Conservation (phyloP, 2,888 invertebrate species). For the Pollenia amentaria region DNA sequence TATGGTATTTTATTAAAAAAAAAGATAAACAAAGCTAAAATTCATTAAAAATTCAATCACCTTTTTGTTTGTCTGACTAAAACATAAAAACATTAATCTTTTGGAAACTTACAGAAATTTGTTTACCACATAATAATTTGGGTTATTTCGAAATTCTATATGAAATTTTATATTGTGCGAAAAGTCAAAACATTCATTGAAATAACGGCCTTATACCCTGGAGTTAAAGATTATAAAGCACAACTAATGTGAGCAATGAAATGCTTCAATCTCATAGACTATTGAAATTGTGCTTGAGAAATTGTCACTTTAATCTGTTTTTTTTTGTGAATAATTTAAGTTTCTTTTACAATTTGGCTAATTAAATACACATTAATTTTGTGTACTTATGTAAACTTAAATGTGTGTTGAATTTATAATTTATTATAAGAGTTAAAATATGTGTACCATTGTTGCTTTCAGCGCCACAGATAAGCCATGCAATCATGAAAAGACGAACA, state of each 20-base stretch:
- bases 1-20: background rate
- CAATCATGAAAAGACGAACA: too few relatives aligned
- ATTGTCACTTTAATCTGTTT: conserved; percentile 1
- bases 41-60: conserved; percentile 11
- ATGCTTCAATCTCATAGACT: conserved; percentile 2
- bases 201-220: conserved; percentile 13
- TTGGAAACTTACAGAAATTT: background rate
- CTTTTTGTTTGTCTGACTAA: background rate
- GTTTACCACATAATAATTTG: background rate
- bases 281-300: conserved; percentile 3
- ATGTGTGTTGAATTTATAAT: too few relatives aligned
- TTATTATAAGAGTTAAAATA: too few relatives aligned
- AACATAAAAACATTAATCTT: background rate
- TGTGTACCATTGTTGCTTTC: too few relatives aligned
- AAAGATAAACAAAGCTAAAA: background rate
- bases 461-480: too few relatives aligned
- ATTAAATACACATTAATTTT: background rate
- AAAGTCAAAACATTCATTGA: background rate
- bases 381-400: background rate
- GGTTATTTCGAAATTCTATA: background rate
- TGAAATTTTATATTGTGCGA: background rate
- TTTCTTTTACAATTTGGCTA: background rate
- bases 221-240: background rate
- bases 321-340: conserved; percentile 2
- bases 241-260: background rate